Conservation (phyloP, 1,140 invertebrate genomes). For the Leptinotarsa defecta region DNA sequence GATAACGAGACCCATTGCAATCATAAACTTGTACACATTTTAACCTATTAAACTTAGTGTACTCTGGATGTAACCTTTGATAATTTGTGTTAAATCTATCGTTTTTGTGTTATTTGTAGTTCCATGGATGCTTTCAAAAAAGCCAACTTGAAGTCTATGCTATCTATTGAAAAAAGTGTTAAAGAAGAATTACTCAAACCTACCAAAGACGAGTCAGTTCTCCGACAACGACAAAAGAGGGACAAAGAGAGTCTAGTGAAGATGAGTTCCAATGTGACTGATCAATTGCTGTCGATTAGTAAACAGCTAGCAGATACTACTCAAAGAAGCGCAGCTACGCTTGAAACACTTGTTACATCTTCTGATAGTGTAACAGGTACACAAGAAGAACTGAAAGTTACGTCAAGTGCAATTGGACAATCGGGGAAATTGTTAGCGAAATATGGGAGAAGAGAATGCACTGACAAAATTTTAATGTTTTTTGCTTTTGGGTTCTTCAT, state of each 20-base stretch:
- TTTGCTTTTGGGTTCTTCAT: conserved; percentile 92
- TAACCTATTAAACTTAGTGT: too few species aligned
- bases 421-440: conserved; percentile 90
- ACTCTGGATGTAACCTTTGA: too few species aligned
- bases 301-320: conserved; percentile 84
- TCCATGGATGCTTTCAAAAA: conserved; percentile 76
- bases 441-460: conserved; percentile 91
- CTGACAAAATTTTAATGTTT: conserved; percentile 90
- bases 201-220: conserved; percentile 62
- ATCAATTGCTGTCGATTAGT: conserved; percentile 80
- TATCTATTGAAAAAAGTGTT: conserved; percentile 74
- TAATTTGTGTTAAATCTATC: too few species aligned
- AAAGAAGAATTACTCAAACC: conserved; percentile 70
- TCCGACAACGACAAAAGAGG: conserved; percentile 66
- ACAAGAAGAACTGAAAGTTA: conserved; percentile 82
- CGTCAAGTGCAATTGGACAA: conserved; percentile 83
- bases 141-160: conserved; percentile 74
- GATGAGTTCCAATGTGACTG: conserved; percentile 74
- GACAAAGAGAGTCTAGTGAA: conserved; percentile 69
- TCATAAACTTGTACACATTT: too few species aligned
- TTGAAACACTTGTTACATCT: conserved; percentile 78
- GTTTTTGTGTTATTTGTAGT: conserved; percentile 51
- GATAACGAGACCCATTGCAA: too few species aligned
- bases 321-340: conserved; percentile 79
- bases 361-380: conserved; percentile 71